Evolutionary conservation across 1,140 invertebrate species (phyloP), one percentile per base, ranked within the genome.

Genomic region (Cepaea nemoralis): DNA sequence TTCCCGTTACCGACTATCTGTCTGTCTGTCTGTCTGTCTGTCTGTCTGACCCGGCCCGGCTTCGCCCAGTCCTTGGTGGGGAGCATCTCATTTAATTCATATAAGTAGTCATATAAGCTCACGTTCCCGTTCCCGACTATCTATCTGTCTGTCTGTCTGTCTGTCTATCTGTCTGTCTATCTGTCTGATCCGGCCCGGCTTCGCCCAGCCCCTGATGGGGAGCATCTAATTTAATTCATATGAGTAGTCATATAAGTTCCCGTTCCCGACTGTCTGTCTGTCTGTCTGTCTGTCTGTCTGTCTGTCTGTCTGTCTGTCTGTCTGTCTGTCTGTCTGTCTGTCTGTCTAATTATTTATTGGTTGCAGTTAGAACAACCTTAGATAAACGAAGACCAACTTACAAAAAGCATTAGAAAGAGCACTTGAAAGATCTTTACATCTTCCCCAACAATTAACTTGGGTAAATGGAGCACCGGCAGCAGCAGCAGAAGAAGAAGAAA

Each of bases 151-250:
- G 42, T 67, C 63, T 67, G 63, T 35, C 33, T 67, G n/a, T n/a
- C n/a, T 67, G n/a, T 67, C 63, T 67, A 12, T 67, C 33, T 67
- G n/a, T 67, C n/a, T 67, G 33, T 67, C 33, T 67, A 10, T 35
- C 63, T 67, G 33, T 45, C 42, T 45, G 42, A n/a, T 45, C 42
- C 19, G 42, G 8, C 42, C 19, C 8, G 8, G 8, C 19, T 8
- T 67, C 33, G 8, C 6, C n/a, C 63, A 12, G n/a, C 10, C 33
- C n/a, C 8, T 67, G 6, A 12, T 8, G 8, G 10, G 6, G n/a
- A 10, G 10, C n/a, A 10, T 67, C 63, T 67, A 10, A 8, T n/a
- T 67, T 8, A 12, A 8, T n/a, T 8, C n/a, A 8, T 67, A n/a
- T n/a, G 10, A 12, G 33, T n/a, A 6, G 19, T 14, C 19, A 14